Evolutionary conservation across 2,888 invertebrate genomes (phyloP), one percentile per base, ranked within the genome.

Genomic region (Drosophila robusta): DNA sequence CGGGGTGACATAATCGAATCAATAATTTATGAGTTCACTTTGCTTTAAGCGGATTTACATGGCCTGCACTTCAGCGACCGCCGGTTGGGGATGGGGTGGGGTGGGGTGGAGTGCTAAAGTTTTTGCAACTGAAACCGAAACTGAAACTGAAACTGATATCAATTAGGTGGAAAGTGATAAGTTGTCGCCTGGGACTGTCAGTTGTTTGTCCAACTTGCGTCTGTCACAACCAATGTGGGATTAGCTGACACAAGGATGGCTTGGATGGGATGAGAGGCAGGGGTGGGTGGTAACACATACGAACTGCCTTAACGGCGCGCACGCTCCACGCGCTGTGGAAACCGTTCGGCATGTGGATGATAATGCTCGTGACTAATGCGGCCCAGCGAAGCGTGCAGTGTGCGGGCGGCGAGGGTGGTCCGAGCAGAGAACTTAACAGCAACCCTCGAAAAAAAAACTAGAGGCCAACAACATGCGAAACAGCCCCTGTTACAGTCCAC

Each of bases 21-120:
- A 85, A 85, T 89, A 89, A 84, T 89, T 89, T 84, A 89, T 85
- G 78, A 84, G 78, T 84, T 75, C 81, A 87, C 89, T 85, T 80
- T 71, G 76, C 85, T 71, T 68, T 85, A 85, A 85, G 81, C 85
- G 78, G 89, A 87, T 85, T 85, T 84, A 74, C 80, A 75, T 78
- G 63, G 84, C 87, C 71, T 78, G 87, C 87, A 89, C 88, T 84
- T 78, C 68, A 75, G 34, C 18, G 16, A 4, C 32, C 18, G 26
- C 11, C n/a, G 12, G 41, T 39, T 36, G 34, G n/a, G 22, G 18
- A 12, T 5, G 54, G 11, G 3, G 18, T n/a, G n/a, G n/a, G n/a
- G n/a, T n/a, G n/a, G n/a, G n/a, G n/a, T n/a, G n/a, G n/a, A n/a
- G n/a, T n/a, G 68, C 32, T 56, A 85, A 75, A 65, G 76, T 81